Percentiles rank a stretch among this genome's conserved stretches.
These are phyloP conservation scores for Rhabdomys dilectus DNA, from an alignment of 2,113 vertebrate genomes.

Conservation along the genomic window DNA sequence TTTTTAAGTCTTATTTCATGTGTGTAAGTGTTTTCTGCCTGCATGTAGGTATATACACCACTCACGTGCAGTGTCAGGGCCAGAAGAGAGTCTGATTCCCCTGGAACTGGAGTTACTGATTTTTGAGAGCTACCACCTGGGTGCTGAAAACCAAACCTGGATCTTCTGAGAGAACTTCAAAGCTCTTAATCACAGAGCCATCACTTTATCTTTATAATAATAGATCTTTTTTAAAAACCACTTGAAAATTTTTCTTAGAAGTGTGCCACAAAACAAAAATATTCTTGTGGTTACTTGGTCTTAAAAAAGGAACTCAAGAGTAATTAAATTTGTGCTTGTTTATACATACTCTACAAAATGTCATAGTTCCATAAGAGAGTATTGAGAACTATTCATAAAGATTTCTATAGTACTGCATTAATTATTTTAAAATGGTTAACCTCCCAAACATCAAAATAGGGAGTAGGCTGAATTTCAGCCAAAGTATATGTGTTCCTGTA, in stretches of 20 bases:
- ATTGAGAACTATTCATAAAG: neutral
- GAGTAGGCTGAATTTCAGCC: neutral
- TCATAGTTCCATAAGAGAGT: slow-evolving; percentile 9
- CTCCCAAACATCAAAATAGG: neutral
- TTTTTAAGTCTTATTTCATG: neutral
- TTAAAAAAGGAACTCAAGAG: slow-evolving; percentile 54
- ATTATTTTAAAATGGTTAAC: slow-evolving; percentile 18
- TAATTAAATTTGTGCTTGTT: slow-evolving; percentile 45
- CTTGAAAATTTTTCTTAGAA: slow-evolving; percentile 45
- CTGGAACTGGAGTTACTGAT: neutral
- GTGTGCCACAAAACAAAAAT: slow-evolving; percentile 49
- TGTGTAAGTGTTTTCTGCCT: neutral
- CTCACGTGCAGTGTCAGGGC: neutral
- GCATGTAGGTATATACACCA: neutral
- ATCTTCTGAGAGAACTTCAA: neutral
- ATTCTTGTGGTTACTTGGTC: slow-evolving; percentile 14
- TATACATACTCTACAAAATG: neutral
- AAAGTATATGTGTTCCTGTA: slow-evolving; percentile 7
- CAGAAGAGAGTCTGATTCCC: neutral
- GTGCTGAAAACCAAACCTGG: neutral
- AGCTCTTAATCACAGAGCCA: neutral
- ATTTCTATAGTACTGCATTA: slow-evolving; percentile 45
- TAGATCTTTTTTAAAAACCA: neutral
- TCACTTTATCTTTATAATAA: neutral
- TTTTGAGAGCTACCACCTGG: neutral